Percentiles rank a stretch among this genome's conserved stretches.
Evolutionary conservation across 1,140 invertebrate species (phyloP).

Genomic region (Tigriopus japonicus): DNA sequence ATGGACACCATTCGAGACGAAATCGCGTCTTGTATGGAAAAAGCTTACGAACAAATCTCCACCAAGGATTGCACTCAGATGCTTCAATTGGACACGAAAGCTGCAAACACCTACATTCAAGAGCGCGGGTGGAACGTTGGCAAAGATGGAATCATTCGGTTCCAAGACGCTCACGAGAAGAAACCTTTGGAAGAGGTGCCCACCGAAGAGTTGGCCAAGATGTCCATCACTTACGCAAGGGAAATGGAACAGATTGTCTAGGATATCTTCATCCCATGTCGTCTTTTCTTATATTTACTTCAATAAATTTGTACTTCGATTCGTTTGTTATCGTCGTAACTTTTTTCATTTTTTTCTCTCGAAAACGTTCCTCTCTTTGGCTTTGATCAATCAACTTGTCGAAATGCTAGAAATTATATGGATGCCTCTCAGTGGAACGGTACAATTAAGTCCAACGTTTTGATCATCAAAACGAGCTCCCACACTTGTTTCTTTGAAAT

Average conservation of each 20-base stretch:
- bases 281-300: too few species aligned
- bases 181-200: constrained; percentile 49
- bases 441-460: too few species aligned
- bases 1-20: constrained; percentile 87
- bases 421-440: too few species aligned
- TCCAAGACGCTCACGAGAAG: constrained; percentile 42
- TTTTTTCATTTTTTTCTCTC: too few species aligned
- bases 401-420: too few species aligned
- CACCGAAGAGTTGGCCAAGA: constrained; percentile 64
- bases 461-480: too few species aligned
- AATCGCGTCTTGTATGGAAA: constrained; percentile 88
- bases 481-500: too few species aligned
- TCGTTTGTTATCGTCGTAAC: too few species aligned
- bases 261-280: too few species aligned
- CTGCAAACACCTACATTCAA: constrained; percentile 23
- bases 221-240: constrained; percentile 88
- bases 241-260: constrained; percentile 99
- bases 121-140: constrained; percentile 53
- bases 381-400: too few species aligned
- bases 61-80: constrained; percentile 68
- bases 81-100: constrained; percentile 59
- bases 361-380: too few species aligned
- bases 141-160: constrained; percentile 60
- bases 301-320: too few species aligned
- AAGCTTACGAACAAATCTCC: constrained; percentile 79